These are phyloP conservation scores for Varanus salvator DNA, from an alignment of 2,113 vertebrate species.

Conservation along the genomic window DNA sequence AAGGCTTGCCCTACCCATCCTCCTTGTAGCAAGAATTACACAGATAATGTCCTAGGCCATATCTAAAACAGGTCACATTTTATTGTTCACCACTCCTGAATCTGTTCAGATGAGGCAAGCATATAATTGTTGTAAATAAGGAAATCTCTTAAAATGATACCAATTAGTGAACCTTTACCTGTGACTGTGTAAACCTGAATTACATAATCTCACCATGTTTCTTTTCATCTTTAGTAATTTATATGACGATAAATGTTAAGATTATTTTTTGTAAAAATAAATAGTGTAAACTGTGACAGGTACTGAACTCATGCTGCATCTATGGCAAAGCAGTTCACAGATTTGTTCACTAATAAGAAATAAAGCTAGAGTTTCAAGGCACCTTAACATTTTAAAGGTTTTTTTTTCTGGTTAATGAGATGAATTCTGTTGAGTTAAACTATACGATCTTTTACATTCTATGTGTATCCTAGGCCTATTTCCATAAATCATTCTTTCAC, in stretches of 20 bases:
- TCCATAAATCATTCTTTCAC: constrained; percentile 36
- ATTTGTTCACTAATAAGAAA: background rate
- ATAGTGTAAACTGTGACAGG: background rate
- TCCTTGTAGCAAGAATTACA: background rate
- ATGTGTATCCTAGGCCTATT: constrained; percentile 19
- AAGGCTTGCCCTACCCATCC: background rate
- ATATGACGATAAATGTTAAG: background rate
- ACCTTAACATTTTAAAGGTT: background rate
- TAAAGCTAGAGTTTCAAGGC: background rate
- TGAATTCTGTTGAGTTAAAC: constrained; percentile 3
- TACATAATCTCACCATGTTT: background rate
- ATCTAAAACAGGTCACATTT: background rate
- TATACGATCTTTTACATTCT: constrained; percentile 17
- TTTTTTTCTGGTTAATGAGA: background rate
- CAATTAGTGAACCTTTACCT: background rate
- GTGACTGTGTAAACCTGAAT: background rate
- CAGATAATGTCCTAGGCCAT: background rate
- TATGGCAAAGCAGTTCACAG: background rate
- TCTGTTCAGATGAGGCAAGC: too few species aligned
- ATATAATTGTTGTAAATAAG: background rate
- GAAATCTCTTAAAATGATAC: background rate
- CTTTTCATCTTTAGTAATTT: background rate
- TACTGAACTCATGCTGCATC: background rate
- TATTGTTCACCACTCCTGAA: too few species aligned
- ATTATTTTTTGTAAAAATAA: background rate